A percentile compares a stretch with the other conserved stretches of the same genome.
These are phyloP conservation scores for Drosophila murphyi DNA, from an alignment of 1,140 invertebrate species.

Conservation along the genomic window DNA sequence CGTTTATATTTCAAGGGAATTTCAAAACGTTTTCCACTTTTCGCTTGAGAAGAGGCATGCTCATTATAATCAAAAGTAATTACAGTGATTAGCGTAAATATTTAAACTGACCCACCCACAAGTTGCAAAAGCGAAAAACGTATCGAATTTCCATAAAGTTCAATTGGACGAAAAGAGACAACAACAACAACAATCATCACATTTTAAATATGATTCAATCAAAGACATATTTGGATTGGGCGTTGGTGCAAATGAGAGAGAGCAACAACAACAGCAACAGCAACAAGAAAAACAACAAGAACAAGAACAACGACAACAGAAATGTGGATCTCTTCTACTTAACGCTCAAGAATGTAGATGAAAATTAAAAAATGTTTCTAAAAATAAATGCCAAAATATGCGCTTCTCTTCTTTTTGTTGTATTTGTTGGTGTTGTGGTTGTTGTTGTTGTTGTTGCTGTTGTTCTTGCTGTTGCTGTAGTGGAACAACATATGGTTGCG, in stretches of 20 bases:
- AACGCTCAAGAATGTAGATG: conserved; percentile 74
- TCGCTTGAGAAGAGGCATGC: conserved; percentile 26
- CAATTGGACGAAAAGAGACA: conserved; percentile 78
- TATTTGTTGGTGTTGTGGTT: conserved; percentile 10
- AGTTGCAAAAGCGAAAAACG: conserved; percentile 62
- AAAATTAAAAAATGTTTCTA: conserved; percentile 80
- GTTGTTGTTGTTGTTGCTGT: conserved; percentile 14
- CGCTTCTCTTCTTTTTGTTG: conserved; percentile 19
- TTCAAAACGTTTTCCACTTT: conserved; percentile 48
- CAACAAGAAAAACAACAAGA: background rate
- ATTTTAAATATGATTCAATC: conserved; percentile 81
- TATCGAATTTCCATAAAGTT: conserved; percentile 84
- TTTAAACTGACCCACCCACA: conserved; percentile 39
- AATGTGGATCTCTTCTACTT: conserved; percentile 37
- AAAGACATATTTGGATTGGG: conserved; percentile 84
- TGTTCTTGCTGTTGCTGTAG: conserved; percentile 47
- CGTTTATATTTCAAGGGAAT: conserved; percentile 27
- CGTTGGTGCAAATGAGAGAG: conserved; percentile 71
- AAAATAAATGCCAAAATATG: conserved; percentile 76
- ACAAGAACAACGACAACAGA: background rate
- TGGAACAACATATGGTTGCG: conserved; percentile 72
- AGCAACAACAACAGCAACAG: conserved; percentile 38
- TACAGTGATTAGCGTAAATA: conserved; percentile 9
- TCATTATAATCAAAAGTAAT: conserved; percentile 2
- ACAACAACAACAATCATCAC: conserved; percentile 72